Evolutionary conservation across 2,797 vertebrate species (phyloP).

Genomic region (Lagodon rhomboides): DNA sequence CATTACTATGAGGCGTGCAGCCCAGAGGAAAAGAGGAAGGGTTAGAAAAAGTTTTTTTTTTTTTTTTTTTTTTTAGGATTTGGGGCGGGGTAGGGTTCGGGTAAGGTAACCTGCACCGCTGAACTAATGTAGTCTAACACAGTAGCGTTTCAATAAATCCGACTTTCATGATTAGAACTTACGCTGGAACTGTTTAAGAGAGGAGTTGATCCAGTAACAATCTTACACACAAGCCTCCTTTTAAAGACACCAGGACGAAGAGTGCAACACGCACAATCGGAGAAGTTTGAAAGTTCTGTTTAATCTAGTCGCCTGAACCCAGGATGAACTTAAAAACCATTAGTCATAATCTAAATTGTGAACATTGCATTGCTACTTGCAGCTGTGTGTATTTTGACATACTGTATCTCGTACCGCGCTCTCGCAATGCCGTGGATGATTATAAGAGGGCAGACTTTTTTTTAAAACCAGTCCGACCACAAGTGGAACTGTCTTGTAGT

Average conservation of each 20-base stretch:
- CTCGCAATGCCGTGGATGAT: not conserved
- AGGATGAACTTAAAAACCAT: not conserved
- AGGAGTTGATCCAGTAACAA: not conserved
- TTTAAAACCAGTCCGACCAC: not conserved
- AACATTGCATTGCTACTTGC: not conserved
- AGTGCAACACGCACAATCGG: not conserved
- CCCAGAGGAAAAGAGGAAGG: conserved; percentile 30
- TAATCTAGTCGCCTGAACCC: not conserved
- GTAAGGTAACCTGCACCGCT: conserved; percentile 10
- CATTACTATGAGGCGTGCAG: conserved; percentile 41
- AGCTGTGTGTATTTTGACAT: not conserved
- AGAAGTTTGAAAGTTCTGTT: not conserved
- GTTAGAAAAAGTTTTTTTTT: conserved; percentile 31
- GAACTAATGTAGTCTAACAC: not conserved
- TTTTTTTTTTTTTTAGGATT: conserved; percentile 5
- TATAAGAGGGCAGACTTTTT: not conserved
- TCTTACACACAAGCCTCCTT: not conserved
- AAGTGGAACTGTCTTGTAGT: not conserved
- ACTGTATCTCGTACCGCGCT: not conserved
- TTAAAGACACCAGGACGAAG: not conserved
- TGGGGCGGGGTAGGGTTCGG: not conserved
- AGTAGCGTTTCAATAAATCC: not conserved
- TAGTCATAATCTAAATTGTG: not conserved
- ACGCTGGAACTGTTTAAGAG: conserved; percentile 1
- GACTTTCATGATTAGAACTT: not conserved